A percentile compares a stretch with the other conserved stretches of the same genome.
These are phyloP conservation scores for Panthera uncia DNA, from an alignment of 2,113 vertebrate species.

Conservation along the genomic window DNA sequence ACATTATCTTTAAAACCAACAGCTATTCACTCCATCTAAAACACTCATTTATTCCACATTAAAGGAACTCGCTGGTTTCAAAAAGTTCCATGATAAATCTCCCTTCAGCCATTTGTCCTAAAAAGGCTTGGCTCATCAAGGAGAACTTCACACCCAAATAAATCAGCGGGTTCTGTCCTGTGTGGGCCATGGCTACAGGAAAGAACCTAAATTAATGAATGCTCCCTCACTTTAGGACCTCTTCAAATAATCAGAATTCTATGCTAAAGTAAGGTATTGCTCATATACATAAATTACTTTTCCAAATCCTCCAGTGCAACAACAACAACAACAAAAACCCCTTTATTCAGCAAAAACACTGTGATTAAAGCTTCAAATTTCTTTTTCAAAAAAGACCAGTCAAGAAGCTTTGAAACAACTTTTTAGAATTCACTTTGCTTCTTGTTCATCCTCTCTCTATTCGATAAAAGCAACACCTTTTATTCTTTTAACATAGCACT, in stretches of 20 bases:
- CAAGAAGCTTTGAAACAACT: not conserved
- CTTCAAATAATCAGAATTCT: not conserved
- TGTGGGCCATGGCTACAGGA: not conserved
- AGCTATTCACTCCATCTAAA: not conserved
- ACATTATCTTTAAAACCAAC: not conserved
- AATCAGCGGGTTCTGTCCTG: not conserved
- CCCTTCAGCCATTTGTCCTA: not conserved
- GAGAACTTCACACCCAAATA: not conserved
- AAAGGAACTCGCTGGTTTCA: not conserved
- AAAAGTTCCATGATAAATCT: not conserved
- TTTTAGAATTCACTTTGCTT: not conserved
- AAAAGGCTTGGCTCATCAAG: not conserved
- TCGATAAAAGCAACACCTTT: not conserved
- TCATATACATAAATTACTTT: not conserved
- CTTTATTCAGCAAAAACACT: not conserved
- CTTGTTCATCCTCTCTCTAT: not conserved
- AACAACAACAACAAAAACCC: not conserved
- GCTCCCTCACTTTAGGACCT: conserved; percentile 29
- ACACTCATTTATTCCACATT: not conserved
- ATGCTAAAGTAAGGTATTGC: not conserved
- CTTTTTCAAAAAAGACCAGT: not conserved
- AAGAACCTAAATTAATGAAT: not conserved
- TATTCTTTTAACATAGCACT: not conserved
- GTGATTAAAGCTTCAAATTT: not conserved
- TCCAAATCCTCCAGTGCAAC: accelerated